A percentile compares a stretch with the other conserved stretches of the same genome.
Conservation (phyloP, 2,888 invertebrate species). For the Platerodrilus igneus region DNA sequence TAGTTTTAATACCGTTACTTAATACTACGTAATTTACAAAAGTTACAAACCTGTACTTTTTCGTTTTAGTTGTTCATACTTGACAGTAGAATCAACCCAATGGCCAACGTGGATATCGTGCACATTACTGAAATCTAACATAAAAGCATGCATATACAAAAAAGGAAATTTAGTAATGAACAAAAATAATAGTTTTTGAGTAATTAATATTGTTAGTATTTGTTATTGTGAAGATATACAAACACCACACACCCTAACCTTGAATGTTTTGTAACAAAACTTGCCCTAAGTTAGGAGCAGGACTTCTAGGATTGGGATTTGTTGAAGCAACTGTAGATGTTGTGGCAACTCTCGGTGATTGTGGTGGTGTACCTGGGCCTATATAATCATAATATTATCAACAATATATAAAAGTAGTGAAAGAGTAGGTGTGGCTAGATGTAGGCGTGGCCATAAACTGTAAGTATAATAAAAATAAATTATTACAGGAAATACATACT, state of each 20-base stretch:
- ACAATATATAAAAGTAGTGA: constrained; percentile 9
- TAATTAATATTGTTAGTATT: constrained; percentile 11
- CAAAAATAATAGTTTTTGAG: no score
- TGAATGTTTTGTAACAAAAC: constrained; percentile 49
- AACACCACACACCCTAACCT: constrained; percentile 43
- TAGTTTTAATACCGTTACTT: no score
- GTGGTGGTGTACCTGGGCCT: constrained; percentile 47
- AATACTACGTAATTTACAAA: no score
- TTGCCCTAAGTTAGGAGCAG: constrained; percentile 45
- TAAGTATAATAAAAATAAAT: not conserved
- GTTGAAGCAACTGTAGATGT: constrained; percentile 39
- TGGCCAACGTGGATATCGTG: constrained; percentile 35
- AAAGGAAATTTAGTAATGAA: no score
- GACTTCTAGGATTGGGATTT: constrained; percentile 31
- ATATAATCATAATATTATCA: no score
- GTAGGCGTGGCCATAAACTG: not conserved
- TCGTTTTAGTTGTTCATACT: constrained; percentile 36
- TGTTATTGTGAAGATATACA: constrained; percentile 4
- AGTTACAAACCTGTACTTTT: constrained; percentile 42
- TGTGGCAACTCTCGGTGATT: constrained; percentile 43
- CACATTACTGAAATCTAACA: constrained; percentile 27
- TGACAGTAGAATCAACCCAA: constrained; percentile 43
- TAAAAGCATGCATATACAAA: constrained; percentile 31
- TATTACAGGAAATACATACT: constrained; percentile 33
- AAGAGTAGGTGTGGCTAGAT: no score